Evolutionary conservation across 2,113 vertebrate genomes (phyloP), one percentile per base, ranked within the genome.

Genomic region (Mus spicilegus): DNA sequence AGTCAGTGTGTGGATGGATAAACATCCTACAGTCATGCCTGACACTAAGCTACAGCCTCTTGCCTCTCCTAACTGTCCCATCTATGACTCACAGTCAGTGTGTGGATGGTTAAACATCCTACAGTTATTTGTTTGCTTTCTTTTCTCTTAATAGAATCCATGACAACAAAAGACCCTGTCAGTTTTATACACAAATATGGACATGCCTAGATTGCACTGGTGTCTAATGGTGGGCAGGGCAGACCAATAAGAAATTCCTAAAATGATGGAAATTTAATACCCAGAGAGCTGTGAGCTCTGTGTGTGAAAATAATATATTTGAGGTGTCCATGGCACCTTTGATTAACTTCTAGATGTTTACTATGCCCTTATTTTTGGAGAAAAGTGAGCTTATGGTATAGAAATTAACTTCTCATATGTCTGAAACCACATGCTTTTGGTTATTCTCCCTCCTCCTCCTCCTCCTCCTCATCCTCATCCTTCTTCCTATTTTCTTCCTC

Each of bases 331-430:
- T 73, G 67, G 49, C 61, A 19, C 42, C n/a, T 78, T 93, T 91
- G 7, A 30, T 89, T 46, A 76, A 1, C 63, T 61, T 77, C 36
- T 3, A 20, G 61, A 73, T 63, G 56, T 42, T 39, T 63, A 39
- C 6, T 9, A 87, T 92, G 93, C 24, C 72, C 13, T 70, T 78
- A 67, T 7, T 77, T 81, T 97, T 92, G 58, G 78, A 94, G 20
- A 97, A 97, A 87, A 69, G 24, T 78, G 49, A 90, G 56, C 93
- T 97, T 93, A 70, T 96, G 58, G 90, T 95, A 86, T 73, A 95
- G 84, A 58, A 93, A 93, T 84, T 92, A 85, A 80, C 36, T 4
- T 90, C 46, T 54, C 67, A 36, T 61, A 65, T 86, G 10, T 72
- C 30, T 58, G 93, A 8, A 1, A 93, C 75, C 91, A 95, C 36